These are phyloP conservation scores for Lophochroa leadbeateri DNA, from an alignment of 2,113 vertebrate genomes.

Conservation along the genomic window DNA sequence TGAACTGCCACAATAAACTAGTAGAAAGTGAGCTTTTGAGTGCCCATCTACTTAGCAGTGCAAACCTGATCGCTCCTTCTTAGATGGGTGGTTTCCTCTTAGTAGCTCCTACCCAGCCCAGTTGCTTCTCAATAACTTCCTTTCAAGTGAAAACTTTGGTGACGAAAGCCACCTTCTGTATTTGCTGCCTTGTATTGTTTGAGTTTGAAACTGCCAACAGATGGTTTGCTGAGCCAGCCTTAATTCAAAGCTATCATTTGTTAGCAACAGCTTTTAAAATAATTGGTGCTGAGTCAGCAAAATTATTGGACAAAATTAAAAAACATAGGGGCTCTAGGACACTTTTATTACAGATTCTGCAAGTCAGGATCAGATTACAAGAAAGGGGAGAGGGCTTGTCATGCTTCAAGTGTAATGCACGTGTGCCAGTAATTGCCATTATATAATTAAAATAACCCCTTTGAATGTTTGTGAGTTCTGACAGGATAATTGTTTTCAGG, in stretches of 20 bases:
- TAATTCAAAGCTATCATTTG: background rate
- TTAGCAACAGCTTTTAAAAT: background rate
- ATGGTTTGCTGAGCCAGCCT: conserved; percentile 4
- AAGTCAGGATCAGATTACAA: conserved; percentile 18
- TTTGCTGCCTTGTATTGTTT: background rate
- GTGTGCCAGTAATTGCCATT: conserved; percentile 8
- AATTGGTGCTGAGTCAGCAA: conserved; percentile 44
- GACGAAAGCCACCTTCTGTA: conserved; percentile 40
- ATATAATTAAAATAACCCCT: conserved; percentile 35
- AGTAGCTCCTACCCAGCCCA: background rate
- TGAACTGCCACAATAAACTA: background rate
- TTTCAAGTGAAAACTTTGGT: conserved; percentile 4
- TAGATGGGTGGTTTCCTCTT: background rate
- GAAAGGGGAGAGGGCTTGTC: background rate
- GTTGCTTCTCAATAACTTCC: background rate
- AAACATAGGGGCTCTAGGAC: background rate
- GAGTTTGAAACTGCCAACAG: background rate
- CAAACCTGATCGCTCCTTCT: background rate
- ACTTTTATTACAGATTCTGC: conserved; percentile 10
- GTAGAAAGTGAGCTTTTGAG: background rate
- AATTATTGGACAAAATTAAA: conserved; percentile 6
- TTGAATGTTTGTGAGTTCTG: background rate
- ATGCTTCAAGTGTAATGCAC: background rate
- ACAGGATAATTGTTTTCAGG: conserved; percentile 56
- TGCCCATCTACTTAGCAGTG: background rate